phyloP scores from a whole-genome alignment of 1,140 invertebrate genomes.

The Rhyzopertha dominica region DNA sequence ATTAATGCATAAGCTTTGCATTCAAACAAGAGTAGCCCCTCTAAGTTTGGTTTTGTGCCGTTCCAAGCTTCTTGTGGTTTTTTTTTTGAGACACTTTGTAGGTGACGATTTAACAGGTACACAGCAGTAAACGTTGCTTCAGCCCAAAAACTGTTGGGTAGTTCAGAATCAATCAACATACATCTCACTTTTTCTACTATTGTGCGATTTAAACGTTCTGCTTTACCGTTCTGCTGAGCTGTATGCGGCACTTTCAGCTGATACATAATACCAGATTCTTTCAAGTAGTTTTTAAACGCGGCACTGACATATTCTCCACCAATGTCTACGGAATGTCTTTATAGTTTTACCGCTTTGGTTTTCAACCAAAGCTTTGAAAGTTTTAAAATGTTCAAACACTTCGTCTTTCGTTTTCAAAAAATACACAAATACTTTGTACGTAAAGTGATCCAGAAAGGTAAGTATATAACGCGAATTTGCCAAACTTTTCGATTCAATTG shows the following conservation, averaged over 20 bases:
- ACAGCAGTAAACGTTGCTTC: slow-evolving; percentile 43
- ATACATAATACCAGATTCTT: slow-evolving; percentile 45
- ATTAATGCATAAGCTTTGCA: slow-evolving; percentile 27
- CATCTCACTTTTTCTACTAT: slow-evolving; percentile 45
- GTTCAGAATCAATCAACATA: slow-evolving; percentile 39
- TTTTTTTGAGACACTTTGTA: slow-evolving; percentile 41
- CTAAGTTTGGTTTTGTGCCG: slow-evolving; percentile 44
- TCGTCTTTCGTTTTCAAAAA: too few relatives aligned
- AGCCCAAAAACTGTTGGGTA: slow-evolving; percentile 41
- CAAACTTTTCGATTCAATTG: too few relatives aligned
- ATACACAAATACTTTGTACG: too few relatives aligned
- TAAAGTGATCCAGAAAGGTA: too few relatives aligned
- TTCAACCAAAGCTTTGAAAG: too few relatives aligned
- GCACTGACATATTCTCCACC: slow-evolving; percentile 32
- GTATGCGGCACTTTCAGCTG: slow-evolving; percentile 47
- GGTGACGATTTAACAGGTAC: slow-evolving; percentile 48
- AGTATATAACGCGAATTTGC: too few relatives aligned
- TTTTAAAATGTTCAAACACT: too few relatives aligned
- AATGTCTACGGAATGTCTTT: too few relatives aligned
- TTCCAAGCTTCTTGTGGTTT: slow-evolving; percentile 50
- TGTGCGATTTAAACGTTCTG: slow-evolving; percentile 48
- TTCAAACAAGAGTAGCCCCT: slow-evolving; percentile 38
- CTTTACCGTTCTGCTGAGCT: slow-evolving; percentile 50
- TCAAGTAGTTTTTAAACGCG: slow-evolving; percentile 27
- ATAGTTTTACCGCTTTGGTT: too few relatives aligned